These are phyloP conservation scores for Spilarctia lutea DNA, from an alignment of 2,888 invertebrate genomes.

Conservation along the genomic window DNA sequence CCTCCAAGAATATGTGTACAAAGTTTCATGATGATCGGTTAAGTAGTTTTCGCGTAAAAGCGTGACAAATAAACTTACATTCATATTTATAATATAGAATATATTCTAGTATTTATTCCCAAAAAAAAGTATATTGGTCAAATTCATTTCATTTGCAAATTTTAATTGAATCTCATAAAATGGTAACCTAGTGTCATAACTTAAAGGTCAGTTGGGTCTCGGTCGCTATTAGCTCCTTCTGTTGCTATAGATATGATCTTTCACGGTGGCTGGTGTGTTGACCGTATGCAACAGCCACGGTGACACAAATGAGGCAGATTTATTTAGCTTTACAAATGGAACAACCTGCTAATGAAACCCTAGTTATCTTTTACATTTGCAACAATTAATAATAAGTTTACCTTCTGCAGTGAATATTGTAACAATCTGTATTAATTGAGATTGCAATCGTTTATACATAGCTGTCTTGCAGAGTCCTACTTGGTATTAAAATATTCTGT, in stretches of 20 bases:
- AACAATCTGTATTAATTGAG: conserved; percentile 36
- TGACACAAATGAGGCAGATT: conserved; percentile 49
- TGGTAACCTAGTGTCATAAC: neutral
- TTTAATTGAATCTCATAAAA: neutral
- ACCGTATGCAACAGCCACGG: conserved; percentile 21
- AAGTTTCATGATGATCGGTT: no score
- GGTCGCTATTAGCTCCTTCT: neutral
- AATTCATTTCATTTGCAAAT: neutral
- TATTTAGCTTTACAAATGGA: conserved; percentile 44
- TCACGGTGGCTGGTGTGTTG: conserved; percentile 18
- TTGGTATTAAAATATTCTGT: conserved; percentile 39
- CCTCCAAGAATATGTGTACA: no score
- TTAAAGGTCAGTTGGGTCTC: neutral
- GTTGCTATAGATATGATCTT: neutral
- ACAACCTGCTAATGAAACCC: conserved; percentile 55
- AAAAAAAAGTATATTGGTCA: no score
- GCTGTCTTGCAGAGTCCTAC: conserved; percentile 35
- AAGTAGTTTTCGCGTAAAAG: no score
- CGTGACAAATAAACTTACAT: no score
- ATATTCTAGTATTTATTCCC: no score
- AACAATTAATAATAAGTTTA: conserved; percentile 54
- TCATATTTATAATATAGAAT: no score
- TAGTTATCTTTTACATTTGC: conserved; percentile 51
- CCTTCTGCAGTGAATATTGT: conserved; percentile 31
- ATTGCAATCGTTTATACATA: conserved; percentile 38